Base-by-base conservation (phyloP, 2,113 vertebrate species). In the Penelope pileata region DNA sequence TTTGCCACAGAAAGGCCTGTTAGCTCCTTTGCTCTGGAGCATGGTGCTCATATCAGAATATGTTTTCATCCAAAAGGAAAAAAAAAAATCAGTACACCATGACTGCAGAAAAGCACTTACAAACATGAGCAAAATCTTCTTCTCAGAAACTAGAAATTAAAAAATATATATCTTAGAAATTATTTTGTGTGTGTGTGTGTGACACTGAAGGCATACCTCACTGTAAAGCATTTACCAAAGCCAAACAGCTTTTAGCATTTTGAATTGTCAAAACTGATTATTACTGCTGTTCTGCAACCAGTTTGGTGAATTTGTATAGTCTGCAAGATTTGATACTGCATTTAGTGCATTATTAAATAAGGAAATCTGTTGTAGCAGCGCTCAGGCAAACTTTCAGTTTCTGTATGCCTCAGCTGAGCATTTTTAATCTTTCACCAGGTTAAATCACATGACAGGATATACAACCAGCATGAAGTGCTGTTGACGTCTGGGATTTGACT, bases 361-460 rank as follows among this genome's bases (percentile, higher is more conserved):
- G 1, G 2, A 73, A 90, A 66, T 36, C 26, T 80, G 82, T 30
- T 45, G 67, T 43, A 59, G 67, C 45, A 51, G 12, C 7, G 42
- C 63, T 59, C 82, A 70, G 56, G 51, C 59, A 72, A 90, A 83
- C 73, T 95, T 96, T 94, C 91, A 58, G 83, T 95, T 94, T 96
- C 94, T 91, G 7, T 47, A 38, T 48, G 72, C 75, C 86, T 91
- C 80, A 90, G 75, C 79, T 90, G 67, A 94, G 59, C 63, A 26
- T 48, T 73, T 81, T 93, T 91, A 78, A 86, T 96, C 96, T 93
- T 90, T 93, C 76, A 75, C 48, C 83, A 45, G 78, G 80, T 54
- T 53, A 56, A 51, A 84, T 91, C 90, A 94, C 81, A 77, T 94
- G 94, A 96, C 91, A 93, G 90, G 91, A 96, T 96, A 88, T 60